These are phyloP conservation scores for Calidris pygmaea DNA, from an alignment of 2,113 vertebrate genomes.

Conservation along the genomic window DNA sequence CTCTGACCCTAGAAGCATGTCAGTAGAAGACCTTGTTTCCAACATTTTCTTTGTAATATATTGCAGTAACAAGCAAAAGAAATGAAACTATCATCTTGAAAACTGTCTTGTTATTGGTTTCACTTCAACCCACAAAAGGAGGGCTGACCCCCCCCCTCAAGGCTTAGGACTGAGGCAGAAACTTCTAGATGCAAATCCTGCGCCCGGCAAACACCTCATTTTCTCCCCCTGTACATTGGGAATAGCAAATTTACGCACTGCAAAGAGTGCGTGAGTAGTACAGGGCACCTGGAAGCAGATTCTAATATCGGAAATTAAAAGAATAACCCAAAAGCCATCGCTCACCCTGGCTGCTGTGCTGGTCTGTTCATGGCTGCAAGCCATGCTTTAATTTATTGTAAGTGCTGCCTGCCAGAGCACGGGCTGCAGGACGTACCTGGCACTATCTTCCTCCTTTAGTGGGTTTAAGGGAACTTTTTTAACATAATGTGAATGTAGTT, in stretches of 20 bases:
- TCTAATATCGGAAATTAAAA: not conserved
- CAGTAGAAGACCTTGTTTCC: conserved; percentile 4
- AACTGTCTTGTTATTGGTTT: conserved; percentile 21
- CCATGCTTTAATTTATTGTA: not conserved
- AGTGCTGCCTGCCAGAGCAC: not conserved
- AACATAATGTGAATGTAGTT: conserved; percentile 42
- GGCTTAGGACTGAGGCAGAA: not conserved
- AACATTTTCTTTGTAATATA: conserved; percentile 23
- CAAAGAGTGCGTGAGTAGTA: not conserved
- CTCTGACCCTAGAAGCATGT: not conserved
- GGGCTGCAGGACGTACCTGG: not conserved
- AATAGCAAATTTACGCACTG: not conserved
- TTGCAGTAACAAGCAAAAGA: conserved; percentile 18
- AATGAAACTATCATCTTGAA: conserved; percentile 21
- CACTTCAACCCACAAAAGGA: conserved; percentile 34
- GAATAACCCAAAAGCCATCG: not conserved
- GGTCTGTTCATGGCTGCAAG: not conserved
- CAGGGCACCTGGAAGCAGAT: not conserved
- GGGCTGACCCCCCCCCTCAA: not conserved
- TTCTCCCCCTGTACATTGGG: not conserved
- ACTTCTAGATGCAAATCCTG: not conserved
- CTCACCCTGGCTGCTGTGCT: not conserved
- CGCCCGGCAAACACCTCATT: not conserved
- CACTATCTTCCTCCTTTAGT: not conserved
- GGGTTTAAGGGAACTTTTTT: conserved; percentile 28